Evolutionary conservation across 2,113 vertebrate species (phyloP).

Genomic region (Anolis sagrei): DNA sequence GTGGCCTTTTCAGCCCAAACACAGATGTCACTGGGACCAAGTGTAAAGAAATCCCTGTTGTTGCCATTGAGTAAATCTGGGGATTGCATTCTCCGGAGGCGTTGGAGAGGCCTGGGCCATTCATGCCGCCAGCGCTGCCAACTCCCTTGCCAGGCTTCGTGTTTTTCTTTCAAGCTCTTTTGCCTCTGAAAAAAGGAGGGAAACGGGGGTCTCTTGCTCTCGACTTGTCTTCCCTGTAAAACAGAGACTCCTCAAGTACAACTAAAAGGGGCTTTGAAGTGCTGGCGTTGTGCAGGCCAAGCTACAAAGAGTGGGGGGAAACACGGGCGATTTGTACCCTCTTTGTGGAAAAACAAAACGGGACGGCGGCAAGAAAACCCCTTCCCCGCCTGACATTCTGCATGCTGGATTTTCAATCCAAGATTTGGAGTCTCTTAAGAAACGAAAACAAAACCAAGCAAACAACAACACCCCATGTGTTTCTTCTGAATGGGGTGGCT

Average conservation of each 20-base stretch:
- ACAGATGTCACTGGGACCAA: conserved; percentile 54
- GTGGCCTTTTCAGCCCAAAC: conserved; percentile 8
- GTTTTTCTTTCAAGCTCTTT: conserved; percentile 59
- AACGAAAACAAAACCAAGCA: conserved; percentile 31
- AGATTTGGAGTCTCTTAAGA: conserved; percentile 25
- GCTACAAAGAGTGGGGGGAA: conserved; percentile 59
- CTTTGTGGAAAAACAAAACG: background rate
- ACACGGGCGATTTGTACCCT: conserved; percentile 11
- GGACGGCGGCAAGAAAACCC: background rate
- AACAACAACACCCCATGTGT: conserved; percentile 5
- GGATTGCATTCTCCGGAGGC: conserved; percentile 42
- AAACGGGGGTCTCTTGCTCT: conserved; percentile 37
- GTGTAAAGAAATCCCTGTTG: conserved; percentile 26
- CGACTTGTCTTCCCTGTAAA: background rate
- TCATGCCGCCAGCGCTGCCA: conserved; percentile 44
- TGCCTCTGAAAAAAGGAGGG: background rate
- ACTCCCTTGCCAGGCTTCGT: conserved; percentile 47
- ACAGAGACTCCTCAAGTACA: conserved; percentile 60
- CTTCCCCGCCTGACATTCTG: conserved; percentile 19
- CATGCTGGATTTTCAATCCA: conserved; percentile 45
- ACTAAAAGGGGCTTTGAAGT: conserved; percentile 59
- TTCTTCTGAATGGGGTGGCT: conserved; percentile 57
- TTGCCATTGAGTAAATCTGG: conserved; percentile 34
- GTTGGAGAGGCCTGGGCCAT: conserved; percentile 42
- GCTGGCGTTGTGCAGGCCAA: conserved; percentile 60